Percentiles rank a stretch among this genome's conserved stretches.
Evolutionary conservation across 2,797 vertebrate species (phyloP).

Genomic region (Morelia viridis): DNA sequence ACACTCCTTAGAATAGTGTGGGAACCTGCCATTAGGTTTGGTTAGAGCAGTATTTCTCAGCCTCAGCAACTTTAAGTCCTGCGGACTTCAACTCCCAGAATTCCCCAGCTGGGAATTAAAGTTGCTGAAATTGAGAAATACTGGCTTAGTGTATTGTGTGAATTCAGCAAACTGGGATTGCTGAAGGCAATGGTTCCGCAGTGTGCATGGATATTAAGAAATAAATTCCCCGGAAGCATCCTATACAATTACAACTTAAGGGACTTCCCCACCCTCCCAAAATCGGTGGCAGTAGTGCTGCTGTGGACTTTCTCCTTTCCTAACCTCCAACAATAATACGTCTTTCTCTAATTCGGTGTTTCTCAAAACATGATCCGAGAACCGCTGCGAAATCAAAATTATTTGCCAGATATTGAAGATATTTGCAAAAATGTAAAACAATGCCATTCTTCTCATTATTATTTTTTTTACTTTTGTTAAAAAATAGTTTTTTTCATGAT

Average conservation of each 20-base stretch:
- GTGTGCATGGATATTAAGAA: neutral
- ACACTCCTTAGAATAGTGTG: too few relatives aligned
- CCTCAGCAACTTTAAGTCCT: too few relatives aligned
- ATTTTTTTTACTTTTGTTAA: neutral
- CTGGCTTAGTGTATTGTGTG: neutral
- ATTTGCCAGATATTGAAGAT: neutral
- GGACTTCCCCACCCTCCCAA: neutral
- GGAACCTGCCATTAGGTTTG: too few relatives aligned
- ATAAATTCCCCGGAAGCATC: neutral
- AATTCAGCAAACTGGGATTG: neutral
- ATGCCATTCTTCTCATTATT: neutral
- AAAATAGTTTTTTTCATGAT: neutral
- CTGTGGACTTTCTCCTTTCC: neutral
- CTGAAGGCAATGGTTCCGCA: neutral
- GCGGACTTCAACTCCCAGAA: too few relatives aligned
- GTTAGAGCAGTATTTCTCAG: too few relatives aligned
- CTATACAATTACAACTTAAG: neutral
- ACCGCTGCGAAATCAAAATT: neutral
- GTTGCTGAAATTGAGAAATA: neutral
- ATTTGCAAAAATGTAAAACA: neutral
- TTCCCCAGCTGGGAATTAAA: neutral
- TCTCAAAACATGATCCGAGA: neutral
- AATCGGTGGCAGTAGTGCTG: neutral
- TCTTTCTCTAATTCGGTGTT: neutral
- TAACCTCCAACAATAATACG: neutral